Evolutionary conservation across 2,797 vertebrate genomes (phyloP).

Genomic region (Cynopterus sphinx): DNA sequence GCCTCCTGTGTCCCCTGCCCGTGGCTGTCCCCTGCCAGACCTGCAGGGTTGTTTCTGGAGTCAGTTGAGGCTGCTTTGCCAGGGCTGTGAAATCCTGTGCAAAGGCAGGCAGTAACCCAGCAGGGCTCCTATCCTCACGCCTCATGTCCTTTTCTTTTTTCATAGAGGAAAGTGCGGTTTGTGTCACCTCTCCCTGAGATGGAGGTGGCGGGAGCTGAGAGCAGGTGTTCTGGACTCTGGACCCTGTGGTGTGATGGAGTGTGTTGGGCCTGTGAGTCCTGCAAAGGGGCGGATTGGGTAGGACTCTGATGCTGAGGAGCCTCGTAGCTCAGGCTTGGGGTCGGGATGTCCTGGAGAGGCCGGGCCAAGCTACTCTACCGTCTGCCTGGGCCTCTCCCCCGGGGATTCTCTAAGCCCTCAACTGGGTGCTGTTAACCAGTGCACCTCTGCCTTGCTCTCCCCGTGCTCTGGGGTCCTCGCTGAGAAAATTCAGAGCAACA

Average conservation of each 20-base stretch:
- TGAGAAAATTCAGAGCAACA: not conserved
- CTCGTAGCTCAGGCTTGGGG: not conserved
- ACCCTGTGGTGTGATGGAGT: not conserved
- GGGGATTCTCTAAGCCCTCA: not conserved
- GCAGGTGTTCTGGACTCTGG: not conserved
- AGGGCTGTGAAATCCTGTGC: not conserved
- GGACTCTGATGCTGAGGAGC: not conserved
- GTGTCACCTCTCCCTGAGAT: not conserved
- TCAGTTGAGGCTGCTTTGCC: accelerated
- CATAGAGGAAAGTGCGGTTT: not conserved
- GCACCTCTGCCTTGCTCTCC: accelerated
- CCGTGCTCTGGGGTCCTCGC: not conserved
- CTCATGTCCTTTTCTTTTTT: not conserved
- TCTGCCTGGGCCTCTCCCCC: not conserved
- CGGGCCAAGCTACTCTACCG: not conserved
- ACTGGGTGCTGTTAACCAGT: accelerated
- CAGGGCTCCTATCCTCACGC: not conserved
- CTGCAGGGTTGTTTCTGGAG: not conserved
- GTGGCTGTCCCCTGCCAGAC: not conserved
- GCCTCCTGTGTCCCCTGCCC: accelerated
- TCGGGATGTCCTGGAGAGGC: not conserved
- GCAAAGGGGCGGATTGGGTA: accelerated
- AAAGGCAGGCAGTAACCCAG: not conserved
- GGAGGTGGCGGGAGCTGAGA: not conserved
- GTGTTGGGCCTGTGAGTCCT: accelerated